Evolutionary conservation across 2,113 vertebrate species (phyloP).

Genomic region (Talpa occidentalis): DNA sequence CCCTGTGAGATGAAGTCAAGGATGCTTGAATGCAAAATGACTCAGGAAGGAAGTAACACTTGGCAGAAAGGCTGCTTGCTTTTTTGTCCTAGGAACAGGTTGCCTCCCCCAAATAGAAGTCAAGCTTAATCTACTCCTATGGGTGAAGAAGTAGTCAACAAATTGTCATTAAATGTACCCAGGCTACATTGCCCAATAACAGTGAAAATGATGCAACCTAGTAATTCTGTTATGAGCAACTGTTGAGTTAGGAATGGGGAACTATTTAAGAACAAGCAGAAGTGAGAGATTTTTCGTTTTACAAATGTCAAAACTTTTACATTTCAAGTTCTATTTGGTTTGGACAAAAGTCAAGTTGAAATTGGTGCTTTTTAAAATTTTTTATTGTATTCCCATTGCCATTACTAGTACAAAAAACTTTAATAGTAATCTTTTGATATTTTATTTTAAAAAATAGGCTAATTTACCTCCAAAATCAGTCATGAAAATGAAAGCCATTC

Average conservation of each 20-base stretch:
- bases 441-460: constrained; percentile 58
- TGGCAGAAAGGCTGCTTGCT: constrained; percentile 29
- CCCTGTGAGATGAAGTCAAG: constrained; percentile 40
- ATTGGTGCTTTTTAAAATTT: not conserved
- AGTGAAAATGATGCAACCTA: constrained; percentile 35
- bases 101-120: not conserved
- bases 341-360: constrained; percentile 25
- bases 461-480: constrained; percentile 59
- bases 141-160: constrained; percentile 54
- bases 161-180: not conserved
- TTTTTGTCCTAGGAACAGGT: constrained; percentile 20
- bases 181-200: not conserved
- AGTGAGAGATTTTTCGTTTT: constrained; percentile 49
- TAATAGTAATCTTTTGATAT: constrained; percentile 30
- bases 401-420: constrained; percentile 56
- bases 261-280: constrained; percentile 1
- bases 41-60: constrained; percentile 63
- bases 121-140: not conserved
- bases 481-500: constrained; percentile 61
- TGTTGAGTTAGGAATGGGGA: constrained; percentile 2
- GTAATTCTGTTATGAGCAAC: constrained; percentile 23
- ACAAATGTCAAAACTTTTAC: constrained; percentile 39
- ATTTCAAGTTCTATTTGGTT: constrained; percentile 59
- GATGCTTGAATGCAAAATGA: constrained; percentile 60
- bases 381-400: constrained; percentile 15